Percentiles rank a stretch among this genome's conserved stretches.
Conservation (phyloP, 1,140 invertebrate genomes). For the Geopemphigus sp. region DNA sequence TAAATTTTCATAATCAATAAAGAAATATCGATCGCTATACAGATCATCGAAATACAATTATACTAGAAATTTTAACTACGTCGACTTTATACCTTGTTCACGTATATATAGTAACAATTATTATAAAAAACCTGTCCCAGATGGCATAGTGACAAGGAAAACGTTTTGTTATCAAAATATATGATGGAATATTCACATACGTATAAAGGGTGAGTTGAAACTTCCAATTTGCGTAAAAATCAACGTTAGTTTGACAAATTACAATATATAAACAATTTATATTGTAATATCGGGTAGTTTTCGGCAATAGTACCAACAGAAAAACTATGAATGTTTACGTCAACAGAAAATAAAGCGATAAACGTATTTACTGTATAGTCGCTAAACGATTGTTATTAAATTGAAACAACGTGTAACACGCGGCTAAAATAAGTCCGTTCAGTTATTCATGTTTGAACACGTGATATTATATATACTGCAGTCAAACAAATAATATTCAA, state of each 20-base stretch:
- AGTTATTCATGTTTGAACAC: neutral
- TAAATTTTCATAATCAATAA: neutral
- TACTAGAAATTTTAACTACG: neutral
- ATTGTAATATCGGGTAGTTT: neutral
- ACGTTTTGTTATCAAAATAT: neutral
- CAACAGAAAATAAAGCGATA: too few relatives aligned
- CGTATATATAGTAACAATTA: neutral
- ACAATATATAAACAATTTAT: too few relatives aligned
- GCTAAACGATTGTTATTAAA: too few relatives aligned
- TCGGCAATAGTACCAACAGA: neutral
- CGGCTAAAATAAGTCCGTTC: neutral
- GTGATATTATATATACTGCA: neutral
- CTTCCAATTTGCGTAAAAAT: neutral
- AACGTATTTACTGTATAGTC: too few relatives aligned
- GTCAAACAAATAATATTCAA: neutral
- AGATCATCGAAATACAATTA: constrained; percentile 12
- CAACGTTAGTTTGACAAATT: too few relatives aligned
- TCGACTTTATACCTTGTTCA: neutral
- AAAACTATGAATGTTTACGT: neutral
- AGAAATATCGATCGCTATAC: neutral
- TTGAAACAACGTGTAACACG: too few relatives aligned
- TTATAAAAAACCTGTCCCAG: neutral
- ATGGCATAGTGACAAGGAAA: neutral
- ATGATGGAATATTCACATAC: too few relatives aligned
- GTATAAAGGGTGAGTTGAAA: neutral